phyloP scores from a whole-genome alignment of 2,888 invertebrate species.

The Drosophila fungiperda region DNA sequence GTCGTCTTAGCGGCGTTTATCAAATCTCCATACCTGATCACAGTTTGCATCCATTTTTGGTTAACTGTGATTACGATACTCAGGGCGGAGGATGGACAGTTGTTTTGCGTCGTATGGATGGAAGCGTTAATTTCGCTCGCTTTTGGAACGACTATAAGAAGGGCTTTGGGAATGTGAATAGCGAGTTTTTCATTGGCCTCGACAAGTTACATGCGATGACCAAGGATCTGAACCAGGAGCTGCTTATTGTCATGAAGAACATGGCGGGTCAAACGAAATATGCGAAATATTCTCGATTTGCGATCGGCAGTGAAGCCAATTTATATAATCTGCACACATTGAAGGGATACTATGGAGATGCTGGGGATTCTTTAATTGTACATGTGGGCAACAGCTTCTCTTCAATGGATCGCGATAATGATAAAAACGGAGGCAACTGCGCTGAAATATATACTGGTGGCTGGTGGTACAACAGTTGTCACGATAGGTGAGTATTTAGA shows the following conservation, averaged over 20 bases:
- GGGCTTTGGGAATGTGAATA: slow-evolving; percentile 88
- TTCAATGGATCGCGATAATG: slow-evolving; percentile 89
- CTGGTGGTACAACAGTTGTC: slow-evolving; percentile 91
- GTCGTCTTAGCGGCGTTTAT: too few relatives aligned
- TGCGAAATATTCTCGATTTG: slow-evolving; percentile 88
- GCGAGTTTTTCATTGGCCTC: slow-evolving; percentile 90
- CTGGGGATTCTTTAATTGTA: slow-evolving; percentile 89
- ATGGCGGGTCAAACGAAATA: slow-evolving; percentile 86
- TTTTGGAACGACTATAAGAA: slow-evolving; percentile 88
- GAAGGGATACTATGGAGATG: slow-evolving; percentile 88
- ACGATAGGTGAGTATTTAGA: slow-evolving; percentile 85
- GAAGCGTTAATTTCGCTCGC: slow-evolving; percentile 88
- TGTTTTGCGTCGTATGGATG: slow-evolving; percentile 88
- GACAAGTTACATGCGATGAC: slow-evolving; percentile 87
- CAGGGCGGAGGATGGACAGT: slow-evolving; percentile 90
- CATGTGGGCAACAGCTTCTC: slow-evolving; percentile 90
- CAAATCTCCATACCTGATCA: too few relatives aligned
- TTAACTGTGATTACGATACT: slow-evolving; percentile 83
- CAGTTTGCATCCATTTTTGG: slow-evolving; percentile 89
- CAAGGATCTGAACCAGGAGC: slow-evolving; percentile 85
- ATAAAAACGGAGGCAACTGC: slow-evolving; percentile 89
- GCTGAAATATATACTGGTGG: slow-evolving; percentile 89
- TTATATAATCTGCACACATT: slow-evolving; percentile 88
- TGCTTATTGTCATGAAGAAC: slow-evolving; percentile 88
- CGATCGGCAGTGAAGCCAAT: slow-evolving; percentile 88